A percentile compares a stretch with the other conserved stretches of the same genome.
Evolutionary conservation across 2,888 invertebrate genomes (phyloP).

Genomic region (Cryptosula pallasiana): DNA sequence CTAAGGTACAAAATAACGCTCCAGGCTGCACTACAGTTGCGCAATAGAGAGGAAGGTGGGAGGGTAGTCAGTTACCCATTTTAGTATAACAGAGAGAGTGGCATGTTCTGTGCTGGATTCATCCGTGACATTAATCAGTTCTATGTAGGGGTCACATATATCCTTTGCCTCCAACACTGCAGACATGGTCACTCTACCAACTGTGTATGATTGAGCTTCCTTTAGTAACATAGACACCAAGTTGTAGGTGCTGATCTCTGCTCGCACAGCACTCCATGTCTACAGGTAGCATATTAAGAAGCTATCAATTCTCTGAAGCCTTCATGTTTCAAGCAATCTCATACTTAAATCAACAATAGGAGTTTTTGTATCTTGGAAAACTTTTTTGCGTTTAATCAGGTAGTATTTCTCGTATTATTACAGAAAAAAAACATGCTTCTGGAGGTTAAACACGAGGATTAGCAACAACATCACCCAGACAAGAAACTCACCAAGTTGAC

Average conservation of each 20-base stretch:
- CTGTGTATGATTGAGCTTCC: background rate
- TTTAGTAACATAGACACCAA: background rate
- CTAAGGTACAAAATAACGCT: background rate
- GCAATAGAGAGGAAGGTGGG: too few species aligned
- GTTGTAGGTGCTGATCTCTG: background rate
- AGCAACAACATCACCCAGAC: too few species aligned
- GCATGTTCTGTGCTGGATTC: background rate
- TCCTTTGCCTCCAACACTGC: background rate
- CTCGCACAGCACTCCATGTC: background rate
- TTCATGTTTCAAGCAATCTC: too few species aligned
- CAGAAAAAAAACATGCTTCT: too few species aligned
- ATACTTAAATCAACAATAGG: too few species aligned
- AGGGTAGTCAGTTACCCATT: background rate
- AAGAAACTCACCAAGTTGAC: too few species aligned
- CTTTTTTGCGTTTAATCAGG: too few species aligned
- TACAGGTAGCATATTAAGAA: too few species aligned
- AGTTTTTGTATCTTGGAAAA: too few species aligned
- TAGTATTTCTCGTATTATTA: too few species aligned
- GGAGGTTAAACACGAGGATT: too few species aligned
- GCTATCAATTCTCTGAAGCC: too few species aligned
- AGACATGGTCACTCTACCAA: background rate
- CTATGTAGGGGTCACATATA: background rate
- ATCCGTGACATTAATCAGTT: background rate
- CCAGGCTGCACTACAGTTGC: background rate
- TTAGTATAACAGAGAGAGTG: slow-evolving; percentile 3